Base-by-base conservation (phyloP, 2,113 vertebrate species). In the Protomyctophum bolini region DNA sequence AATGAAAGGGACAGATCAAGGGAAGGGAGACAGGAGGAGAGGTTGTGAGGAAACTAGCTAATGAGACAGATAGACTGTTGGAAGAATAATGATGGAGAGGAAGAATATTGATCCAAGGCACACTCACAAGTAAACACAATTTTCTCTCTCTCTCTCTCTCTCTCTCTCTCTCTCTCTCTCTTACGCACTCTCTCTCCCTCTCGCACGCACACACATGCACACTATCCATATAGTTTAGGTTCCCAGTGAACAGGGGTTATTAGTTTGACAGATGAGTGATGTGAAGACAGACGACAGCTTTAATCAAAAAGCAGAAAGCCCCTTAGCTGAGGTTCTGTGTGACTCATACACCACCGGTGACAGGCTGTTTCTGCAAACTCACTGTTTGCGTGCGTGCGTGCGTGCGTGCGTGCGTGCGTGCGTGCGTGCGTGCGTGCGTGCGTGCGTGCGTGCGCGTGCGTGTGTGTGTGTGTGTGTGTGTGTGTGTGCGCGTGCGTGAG, bases 1-100 rank as follows among this genome's bases (percentile, higher is more conserved):
- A 83, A 50, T 66, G n/a, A 51, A 68, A 57, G 67, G 63, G 72
- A 77, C 65, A 69, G 76, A 68, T 75, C 5, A 70, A 70, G 74
- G 56, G 11, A 48, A 77, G 29, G 73, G 67, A 51, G 47, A 46
- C 72, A 79, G 85, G 70, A 79, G 89, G 66, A 79, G 63, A 7
- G 45, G 41, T 8, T 78, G 58, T 58, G 52, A 61, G 28, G 65
- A 63, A 52, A 49, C 8, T n/a, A 45, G 58, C 50, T 65, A 59
- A 75, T 64, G 59, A 77, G 11, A 12, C 15, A 33, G 45, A 12
- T 33, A 48, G 76, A 57, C 52, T 60, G 54, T 60, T 47, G n/a
- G 52, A 33, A 10, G 10, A 29, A 49, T 62, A 63, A 70, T 49
- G 14, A 61, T 50, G 9, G 12, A 14, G 48, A 3, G 1, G 61